A percentile compares a stretch with the other conserved stretches of the same genome.
Conservation (phyloP, 2,113 vertebrate species). For the Eurystomus gularis region DNA sequence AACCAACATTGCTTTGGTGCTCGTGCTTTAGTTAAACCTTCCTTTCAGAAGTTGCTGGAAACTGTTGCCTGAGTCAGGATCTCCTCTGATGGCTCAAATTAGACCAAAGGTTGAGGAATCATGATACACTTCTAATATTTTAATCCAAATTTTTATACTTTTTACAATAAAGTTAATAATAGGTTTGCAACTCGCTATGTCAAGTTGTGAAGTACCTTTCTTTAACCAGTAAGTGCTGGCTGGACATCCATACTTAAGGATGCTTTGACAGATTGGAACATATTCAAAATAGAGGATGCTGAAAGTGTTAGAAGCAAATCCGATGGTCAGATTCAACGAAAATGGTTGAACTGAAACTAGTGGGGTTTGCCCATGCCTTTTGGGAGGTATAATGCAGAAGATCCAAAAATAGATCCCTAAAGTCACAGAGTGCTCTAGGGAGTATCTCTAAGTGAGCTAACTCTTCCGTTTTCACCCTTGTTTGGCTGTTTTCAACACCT, state of each 20-base stretch:
- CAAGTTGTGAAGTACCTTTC: neutral
- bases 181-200: neutral
- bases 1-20: neutral
- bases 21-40: neutral
- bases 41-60: neutral
- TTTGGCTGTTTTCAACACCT: neutral
- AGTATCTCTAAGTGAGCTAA: neutral
- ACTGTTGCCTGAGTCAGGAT: neutral
- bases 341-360: neutral
- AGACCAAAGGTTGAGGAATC: neutral
- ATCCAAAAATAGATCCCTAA: neutral
- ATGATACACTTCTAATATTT: neutral
- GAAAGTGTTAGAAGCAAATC: conserved; percentile 7
- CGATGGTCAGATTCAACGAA: neutral
- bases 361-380: neutral
- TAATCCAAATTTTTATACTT: neutral
- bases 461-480: neutral
- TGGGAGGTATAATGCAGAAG: neutral
- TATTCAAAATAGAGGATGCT: neutral
- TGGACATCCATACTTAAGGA: neutral
- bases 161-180: neutral
- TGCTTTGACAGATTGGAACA: neutral
- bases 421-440: neutral
- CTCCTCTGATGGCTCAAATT: neutral
- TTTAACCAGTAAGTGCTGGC: neutral